Evolutionary conservation across 2,113 vertebrate genomes (phyloP), one percentile per base, ranked within the genome.

Genomic region (Cichladusa arquata): DNA sequence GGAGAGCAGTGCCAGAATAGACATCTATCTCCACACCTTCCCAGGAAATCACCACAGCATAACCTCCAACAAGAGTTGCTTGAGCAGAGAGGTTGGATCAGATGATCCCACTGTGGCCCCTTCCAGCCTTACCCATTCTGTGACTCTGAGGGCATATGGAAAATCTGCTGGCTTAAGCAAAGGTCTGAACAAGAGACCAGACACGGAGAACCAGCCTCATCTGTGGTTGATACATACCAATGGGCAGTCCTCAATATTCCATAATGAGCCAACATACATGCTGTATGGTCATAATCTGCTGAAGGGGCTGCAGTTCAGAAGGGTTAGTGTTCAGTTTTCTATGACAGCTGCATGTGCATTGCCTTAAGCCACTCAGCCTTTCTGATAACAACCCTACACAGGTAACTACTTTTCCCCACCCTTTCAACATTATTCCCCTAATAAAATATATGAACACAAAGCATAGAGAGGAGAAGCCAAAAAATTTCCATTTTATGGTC

Each of bases 381-480:
- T 86, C 89, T 86, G 79, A 48, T 48, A 87, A 88, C 2, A 4
- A 84, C 50, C 28, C 69, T 76, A 90, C 42, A 86, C 76, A 88
- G 58, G 64, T 88, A 94, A 91, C 92, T 78, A 89, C 69, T 88
- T 91, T 81, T 58, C 71, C 86, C 94, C 90, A 95, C 73, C 44
- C 72, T 34, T 72, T 91, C 92, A 94, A 92, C 65, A 83, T 94
- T 70, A 83, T 70, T 29, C 73, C 87, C 91, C 92, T 93, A 87
- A 56, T 92, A 96, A 96, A 97, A 93, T 91, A 97, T 88, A 97
- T 78, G 90, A 96, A 97, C 96, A 97, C 94, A 97, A 97, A 96
- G 92, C 94, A 87, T 89, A 94, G 96, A 97, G 82, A 97, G 96
- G 96, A 97, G 97, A 97, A 97, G 96, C 96, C 96, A 97, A 97